Evolutionary conservation across 1,140 invertebrate species (phyloP).

Genomic region (Thaumetopoea pityocampa): DNA sequence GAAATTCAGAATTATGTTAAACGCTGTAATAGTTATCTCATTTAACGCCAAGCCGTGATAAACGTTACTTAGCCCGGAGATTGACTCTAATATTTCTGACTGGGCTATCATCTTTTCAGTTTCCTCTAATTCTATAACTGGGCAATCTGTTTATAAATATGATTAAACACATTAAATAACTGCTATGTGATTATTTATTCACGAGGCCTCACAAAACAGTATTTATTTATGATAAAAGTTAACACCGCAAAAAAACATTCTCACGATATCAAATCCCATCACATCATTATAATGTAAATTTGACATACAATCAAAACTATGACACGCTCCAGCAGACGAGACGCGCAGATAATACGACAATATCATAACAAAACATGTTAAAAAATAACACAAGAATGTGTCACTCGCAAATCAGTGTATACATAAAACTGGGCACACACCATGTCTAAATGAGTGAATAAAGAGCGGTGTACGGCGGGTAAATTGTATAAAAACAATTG

Average conservation of each 20-base stretch:
- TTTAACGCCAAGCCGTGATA: too few species aligned
- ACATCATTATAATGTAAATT: conserved; percentile 61
- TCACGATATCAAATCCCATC: conserved; percentile 37
- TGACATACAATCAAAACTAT: conserved; percentile 67
- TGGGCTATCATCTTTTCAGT: too few species aligned
- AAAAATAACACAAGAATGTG: conserved; percentile 45
- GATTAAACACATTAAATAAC: too few species aligned
- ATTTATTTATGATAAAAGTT: conserved; percentile 8
- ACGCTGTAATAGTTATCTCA: too few species aligned
- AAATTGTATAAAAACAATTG: conserved; percentile 74
- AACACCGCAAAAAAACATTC: conserved; percentile 36
- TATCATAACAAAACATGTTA: conserved; percentile 43
- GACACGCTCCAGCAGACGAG: conserved; percentile 48
- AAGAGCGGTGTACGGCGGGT: conserved; percentile 41
- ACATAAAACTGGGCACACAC: conserved; percentile 53
- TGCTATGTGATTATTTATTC: too few species aligned
- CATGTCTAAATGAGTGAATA: conserved; percentile 39
- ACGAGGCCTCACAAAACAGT: conserved; percentile 7
- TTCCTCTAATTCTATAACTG: too few species aligned
- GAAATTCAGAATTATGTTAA: too few species aligned
- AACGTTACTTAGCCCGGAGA: too few species aligned
- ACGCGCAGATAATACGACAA: conserved; percentile 49
- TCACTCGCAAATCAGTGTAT: conserved; percentile 68
- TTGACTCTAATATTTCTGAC: too few species aligned
- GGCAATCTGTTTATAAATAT: too few species aligned